Conservation (phyloP, 2,113 vertebrate genomes). For the Trinectes maculatus region DNA sequence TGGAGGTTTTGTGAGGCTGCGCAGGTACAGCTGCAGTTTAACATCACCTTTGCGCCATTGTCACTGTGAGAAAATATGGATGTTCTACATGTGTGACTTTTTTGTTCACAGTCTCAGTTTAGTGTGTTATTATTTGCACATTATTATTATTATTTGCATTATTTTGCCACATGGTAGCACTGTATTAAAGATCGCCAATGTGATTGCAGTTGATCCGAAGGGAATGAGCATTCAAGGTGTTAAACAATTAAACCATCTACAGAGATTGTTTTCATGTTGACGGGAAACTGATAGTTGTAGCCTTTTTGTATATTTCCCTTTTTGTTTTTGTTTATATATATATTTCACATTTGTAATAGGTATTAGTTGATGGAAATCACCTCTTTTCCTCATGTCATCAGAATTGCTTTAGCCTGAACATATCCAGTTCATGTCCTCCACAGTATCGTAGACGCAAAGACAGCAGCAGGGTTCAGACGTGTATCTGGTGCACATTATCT, state of each 20-base stretch:
- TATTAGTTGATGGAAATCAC: neutral
- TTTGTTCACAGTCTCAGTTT: no score
- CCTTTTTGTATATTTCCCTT: conserved; percentile 27
- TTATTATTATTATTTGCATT: neutral
- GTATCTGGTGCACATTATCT: conserved; percentile 25
- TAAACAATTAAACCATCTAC: no score
- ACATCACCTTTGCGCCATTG: neutral
- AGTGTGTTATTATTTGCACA: neutral
- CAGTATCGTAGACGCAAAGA: conserved; percentile 13
- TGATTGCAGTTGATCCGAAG: neutral
- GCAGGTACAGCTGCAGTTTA: neutral
- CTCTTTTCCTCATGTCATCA: conserved; percentile 31
- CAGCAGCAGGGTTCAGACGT: neutral
- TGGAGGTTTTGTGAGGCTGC: neutral
- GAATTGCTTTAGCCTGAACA: conserved; percentile 3
- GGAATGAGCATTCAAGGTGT: no score
- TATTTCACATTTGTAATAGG: conserved; percentile 37
- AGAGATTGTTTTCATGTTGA: conserved; percentile 19
- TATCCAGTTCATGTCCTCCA: conserved; percentile 16
- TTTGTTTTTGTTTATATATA: conserved; percentile 41
- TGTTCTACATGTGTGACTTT: neutral
- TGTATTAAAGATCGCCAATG: neutral
- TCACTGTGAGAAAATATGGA: neutral
- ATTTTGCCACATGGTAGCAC: neutral
- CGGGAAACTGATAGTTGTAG: conserved; percentile 3